Evolutionary conservation across 2,888 invertebrate species (phyloP).

Genomic region (Pyralis farinalis): DNA sequence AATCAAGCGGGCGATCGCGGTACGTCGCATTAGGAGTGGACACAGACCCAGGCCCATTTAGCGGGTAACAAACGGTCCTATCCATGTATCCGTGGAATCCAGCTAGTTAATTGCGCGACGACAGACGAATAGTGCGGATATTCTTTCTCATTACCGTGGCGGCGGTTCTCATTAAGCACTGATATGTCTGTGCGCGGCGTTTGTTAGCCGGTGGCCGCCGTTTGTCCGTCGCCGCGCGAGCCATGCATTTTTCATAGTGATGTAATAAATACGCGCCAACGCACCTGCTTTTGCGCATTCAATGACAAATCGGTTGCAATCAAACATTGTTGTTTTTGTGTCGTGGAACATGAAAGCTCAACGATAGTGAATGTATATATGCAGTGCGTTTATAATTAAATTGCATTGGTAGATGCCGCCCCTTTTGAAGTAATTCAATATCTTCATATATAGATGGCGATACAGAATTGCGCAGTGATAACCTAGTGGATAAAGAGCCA

Average conservation of each 20-base stretch:
- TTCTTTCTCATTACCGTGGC: constrained; percentile 58
- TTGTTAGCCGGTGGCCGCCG: constrained; percentile 45
- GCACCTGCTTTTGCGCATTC: constrained; percentile 51
- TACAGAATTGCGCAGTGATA: too few species aligned
- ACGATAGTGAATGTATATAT: background rate
- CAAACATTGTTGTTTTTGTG: constrained; percentile 15
- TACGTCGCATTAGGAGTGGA: constrained; percentile 5
- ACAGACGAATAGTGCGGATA: constrained; percentile 51
- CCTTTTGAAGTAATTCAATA: too few species aligned
- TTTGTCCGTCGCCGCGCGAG: constrained; percentile 58
- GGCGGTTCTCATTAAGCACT: constrained; percentile 56
- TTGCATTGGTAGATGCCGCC: constrained; percentile 7
- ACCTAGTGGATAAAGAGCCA: too few species aligned
- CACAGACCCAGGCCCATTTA: constrained; percentile 18
- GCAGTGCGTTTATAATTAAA: constrained; percentile 4
- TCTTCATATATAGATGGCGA: too few species aligned
- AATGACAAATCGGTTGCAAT: constrained; percentile 52
- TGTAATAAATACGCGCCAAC: constrained; percentile 50
- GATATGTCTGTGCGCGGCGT: constrained; percentile 53
- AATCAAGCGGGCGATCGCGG: constrained; percentile 2
- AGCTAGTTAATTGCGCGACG: constrained; percentile 47
- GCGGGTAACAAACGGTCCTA: constrained; percentile 19
- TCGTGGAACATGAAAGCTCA: constrained; percentile 7
- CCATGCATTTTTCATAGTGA: constrained; percentile 54
- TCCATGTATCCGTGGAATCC: constrained; percentile 27